A percentile compares a stretch with the other conserved stretches of the same genome.
These are phyloP conservation scores for Emmelina monodactyla DNA, from an alignment of 2,888 invertebrate genomes.

Conservation along the genomic window DNA sequence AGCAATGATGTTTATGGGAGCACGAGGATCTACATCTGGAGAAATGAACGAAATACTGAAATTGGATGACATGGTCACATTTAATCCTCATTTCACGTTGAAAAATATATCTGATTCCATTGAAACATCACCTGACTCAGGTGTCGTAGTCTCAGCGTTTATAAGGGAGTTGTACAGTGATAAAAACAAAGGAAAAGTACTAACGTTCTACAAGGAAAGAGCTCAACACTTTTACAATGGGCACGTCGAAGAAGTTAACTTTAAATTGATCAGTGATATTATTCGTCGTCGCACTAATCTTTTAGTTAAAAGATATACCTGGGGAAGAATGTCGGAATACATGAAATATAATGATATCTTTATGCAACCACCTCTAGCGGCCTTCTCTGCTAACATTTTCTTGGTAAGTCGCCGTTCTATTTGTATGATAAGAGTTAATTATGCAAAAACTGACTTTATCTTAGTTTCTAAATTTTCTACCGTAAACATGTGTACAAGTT, in stretches of 20 bases:
- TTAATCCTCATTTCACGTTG: constrained; percentile 87
- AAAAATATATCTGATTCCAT: constrained; percentile 87
- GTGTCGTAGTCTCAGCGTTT: constrained; percentile 81
- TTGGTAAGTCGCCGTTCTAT: constrained; percentile 71
- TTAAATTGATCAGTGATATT: constrained; percentile 81
- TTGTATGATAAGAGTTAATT: too few species aligned
- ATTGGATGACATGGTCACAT: constrained; percentile 87
- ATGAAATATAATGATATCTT: constrained; percentile 76
- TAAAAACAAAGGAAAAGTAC: constrained; percentile 77
- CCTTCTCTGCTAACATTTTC: constrained; percentile 83
- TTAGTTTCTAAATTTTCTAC: too few species aligned
- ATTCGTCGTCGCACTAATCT: constrained; percentile 83
- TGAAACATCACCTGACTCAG: constrained; percentile 70
- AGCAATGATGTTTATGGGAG: constrained; percentile 91
- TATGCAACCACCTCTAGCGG: constrained; percentile 79
- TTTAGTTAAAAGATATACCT: constrained; percentile 79
- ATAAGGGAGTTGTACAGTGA: constrained; percentile 86
- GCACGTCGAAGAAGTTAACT: constrained; percentile 85
- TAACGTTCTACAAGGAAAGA: constrained; percentile 88
- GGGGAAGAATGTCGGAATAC: constrained; percentile 79
- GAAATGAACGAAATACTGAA: constrained; percentile 89
- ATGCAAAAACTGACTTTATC: too few species aligned
- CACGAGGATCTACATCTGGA: constrained; percentile 85
- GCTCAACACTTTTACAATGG: constrained; percentile 89
- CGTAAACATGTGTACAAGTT: too few species aligned